Conservation (phyloP, 2,888 invertebrate genomes). For the Andrena camellia region DNA sequence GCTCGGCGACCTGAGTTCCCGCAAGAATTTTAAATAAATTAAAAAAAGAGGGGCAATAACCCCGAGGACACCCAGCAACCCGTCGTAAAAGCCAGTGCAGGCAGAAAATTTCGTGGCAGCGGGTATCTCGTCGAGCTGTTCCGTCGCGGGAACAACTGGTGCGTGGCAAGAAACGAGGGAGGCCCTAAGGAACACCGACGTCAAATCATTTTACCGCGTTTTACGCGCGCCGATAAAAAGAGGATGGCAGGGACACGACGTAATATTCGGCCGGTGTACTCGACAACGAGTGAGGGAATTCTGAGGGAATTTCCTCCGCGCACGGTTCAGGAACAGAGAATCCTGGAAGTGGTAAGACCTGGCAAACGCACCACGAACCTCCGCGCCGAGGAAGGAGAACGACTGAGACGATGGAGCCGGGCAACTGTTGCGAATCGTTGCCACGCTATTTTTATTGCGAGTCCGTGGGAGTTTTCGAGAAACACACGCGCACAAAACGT, state of each 20-base stretch:
- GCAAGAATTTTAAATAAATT: not conserved
- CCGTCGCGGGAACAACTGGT: conserved; percentile 3
- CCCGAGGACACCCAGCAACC: not conserved
- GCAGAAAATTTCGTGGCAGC: conserved; percentile 18
- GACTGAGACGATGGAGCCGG: conserved; percentile 37
- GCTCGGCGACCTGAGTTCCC: not conserved
- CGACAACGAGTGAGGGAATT: conserved; percentile 47
- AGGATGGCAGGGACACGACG: conserved; percentile 32
- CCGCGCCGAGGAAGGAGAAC: conserved; percentile 17
- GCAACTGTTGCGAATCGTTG: conserved; percentile 45
- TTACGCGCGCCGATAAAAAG: conserved; percentile 54
- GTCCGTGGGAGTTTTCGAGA: conserved; percentile 4
- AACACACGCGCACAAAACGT: conserved; percentile 17
- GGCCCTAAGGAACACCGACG: conserved; percentile 18
- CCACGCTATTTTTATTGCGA: conserved; percentile 42
- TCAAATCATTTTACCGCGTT: conserved; percentile 49
- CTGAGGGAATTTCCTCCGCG: conserved; percentile 53
- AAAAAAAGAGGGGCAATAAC: conserved; percentile 1
- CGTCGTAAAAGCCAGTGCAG: not conserved
- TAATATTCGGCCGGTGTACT: conserved; percentile 49
- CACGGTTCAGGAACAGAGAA: conserved; percentile 38
- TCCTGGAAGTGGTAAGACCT: conserved; percentile 30
- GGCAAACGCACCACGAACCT: conserved; percentile 24
- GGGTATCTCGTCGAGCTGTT: not conserved
- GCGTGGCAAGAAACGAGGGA: conserved; percentile 16